These are phyloP conservation scores for Morpho deidamia DNA, from an alignment of 2,888 invertebrate genomes.

Conservation along the genomic window DNA sequence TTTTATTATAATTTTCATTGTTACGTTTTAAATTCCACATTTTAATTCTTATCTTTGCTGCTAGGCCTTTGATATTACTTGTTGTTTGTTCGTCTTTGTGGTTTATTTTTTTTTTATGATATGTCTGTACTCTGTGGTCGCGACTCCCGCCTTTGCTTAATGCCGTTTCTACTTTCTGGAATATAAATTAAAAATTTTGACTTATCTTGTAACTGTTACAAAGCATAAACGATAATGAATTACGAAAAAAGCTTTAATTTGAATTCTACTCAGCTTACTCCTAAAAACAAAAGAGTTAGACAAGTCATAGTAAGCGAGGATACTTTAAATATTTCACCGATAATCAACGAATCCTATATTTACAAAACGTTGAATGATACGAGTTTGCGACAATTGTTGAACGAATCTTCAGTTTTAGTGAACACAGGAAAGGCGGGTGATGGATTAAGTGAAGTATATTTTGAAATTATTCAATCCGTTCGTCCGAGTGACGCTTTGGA, in stretches of 20 bases:
- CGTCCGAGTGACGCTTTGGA: slow-evolving; percentile 76
- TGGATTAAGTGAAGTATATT: slow-evolving; percentile 62
- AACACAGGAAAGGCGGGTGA: slow-evolving; percentile 50
- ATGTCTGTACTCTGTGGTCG: too few species aligned
- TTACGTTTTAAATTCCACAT: too few species aligned
- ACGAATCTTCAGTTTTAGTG: slow-evolving; percentile 59
- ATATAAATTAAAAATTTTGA: too few species aligned
- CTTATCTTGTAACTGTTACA: too few species aligned
- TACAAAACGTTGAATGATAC: slow-evolving; percentile 69
- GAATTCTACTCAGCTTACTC: slow-evolving; percentile 58
- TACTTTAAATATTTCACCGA: slow-evolving; percentile 63
- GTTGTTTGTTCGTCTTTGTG: too few species aligned
- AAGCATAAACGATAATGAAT: slow-evolving; percentile 33
- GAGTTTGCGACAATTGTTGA: slow-evolving; percentile 61
- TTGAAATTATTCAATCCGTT: slow-evolving; percentile 66
- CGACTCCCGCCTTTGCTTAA: too few species aligned
- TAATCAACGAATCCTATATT: slow-evolving; percentile 66
- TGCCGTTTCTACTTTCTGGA: too few species aligned
- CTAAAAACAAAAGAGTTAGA: slow-evolving; percentile 51
- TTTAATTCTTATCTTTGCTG: too few species aligned
- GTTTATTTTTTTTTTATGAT: too few species aligned
- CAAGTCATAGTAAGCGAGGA: slow-evolving; percentile 60
- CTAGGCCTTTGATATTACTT: too few species aligned
- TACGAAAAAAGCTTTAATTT: slow-evolving; percentile 49
- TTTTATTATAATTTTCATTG: too few species aligned